phyloP scores from a whole-genome alignment of 2,113 vertebrate species.

The Corynorhinus townsendii region DNA sequence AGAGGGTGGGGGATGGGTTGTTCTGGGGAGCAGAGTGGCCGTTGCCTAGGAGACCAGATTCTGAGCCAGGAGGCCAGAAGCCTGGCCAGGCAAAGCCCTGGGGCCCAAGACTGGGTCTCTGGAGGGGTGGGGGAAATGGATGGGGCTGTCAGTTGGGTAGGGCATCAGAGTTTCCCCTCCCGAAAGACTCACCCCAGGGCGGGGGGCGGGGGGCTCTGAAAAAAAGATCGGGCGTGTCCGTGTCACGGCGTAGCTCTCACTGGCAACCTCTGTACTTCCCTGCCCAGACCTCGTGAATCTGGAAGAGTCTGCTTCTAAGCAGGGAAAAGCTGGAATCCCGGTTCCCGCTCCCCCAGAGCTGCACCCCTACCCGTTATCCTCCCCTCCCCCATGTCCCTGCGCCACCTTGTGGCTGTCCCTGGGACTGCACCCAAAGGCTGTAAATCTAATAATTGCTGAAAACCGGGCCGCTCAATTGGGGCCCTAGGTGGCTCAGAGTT shows the following conservation, averaged over 20 bases:
- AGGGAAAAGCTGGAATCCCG: background rate
- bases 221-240: background rate
- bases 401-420: constrained; percentile 61
- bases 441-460: background rate
- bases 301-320: background rate
- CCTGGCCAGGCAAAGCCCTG: constrained; percentile 62
- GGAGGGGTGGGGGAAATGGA: constrained; percentile 1
- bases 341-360: background rate
- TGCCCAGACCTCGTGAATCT: background rate
- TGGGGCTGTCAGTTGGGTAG: background rate
- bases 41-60: constrained; percentile 68
- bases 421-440: constrained; percentile 39
- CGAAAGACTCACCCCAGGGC: background rate
- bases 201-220: background rate
- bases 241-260: background rate
- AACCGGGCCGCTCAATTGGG: background rate
- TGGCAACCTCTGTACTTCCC: background rate
- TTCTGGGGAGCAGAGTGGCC: constrained; percentile 58
- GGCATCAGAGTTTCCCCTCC: background rate
- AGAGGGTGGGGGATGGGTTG: constrained; percentile 52
- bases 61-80: constrained; percentile 61
- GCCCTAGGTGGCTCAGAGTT: background rate
- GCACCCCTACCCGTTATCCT: background rate
- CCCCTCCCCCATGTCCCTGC: constrained; percentile 44
- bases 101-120: constrained; percentile 26